phyloP scores from a whole-genome alignment of 2,113 vertebrate species.

The Grantiella picta region DNA sequence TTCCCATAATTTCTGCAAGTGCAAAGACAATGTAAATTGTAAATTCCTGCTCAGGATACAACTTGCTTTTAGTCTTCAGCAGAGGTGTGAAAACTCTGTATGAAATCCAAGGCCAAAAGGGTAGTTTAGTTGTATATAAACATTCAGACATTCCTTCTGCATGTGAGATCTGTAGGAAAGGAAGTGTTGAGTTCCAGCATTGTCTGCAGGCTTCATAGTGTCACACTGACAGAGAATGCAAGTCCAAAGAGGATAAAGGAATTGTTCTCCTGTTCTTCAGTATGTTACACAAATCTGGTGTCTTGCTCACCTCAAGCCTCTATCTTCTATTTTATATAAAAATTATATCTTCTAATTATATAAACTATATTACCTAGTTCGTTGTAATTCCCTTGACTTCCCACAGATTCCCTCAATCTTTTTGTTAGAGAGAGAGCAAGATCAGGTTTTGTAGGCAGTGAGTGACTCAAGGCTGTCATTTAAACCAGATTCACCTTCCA shows the following conservation, averaged over 20 bases:
- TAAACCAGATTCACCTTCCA: background rate
- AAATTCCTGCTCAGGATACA: background rate
- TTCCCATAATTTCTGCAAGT: background rate
- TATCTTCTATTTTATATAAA: too few relatives aligned
- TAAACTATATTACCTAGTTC: too few relatives aligned
- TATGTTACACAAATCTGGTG: background rate
- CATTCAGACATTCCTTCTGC: background rate
- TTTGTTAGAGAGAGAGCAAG: background rate
- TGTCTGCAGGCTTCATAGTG: background rate
- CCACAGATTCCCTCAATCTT: background rate
- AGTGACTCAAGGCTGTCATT: background rate
- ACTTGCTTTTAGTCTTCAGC: background rate
- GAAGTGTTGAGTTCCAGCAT: background rate
- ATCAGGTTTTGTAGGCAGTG: background rate
- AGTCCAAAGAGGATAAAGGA: background rate
- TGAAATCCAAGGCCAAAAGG: background rate
- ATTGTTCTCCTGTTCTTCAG: accelerated
- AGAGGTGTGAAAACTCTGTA: background rate
- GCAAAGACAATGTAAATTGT: background rate
- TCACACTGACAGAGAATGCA: background rate
- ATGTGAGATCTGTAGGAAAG: background rate
- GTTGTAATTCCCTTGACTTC: background rate
- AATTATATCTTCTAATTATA: too few relatives aligned
- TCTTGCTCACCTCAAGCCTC: background rate
- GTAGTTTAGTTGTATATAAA: background rate